Evolutionary conservation across 1,140 invertebrate species (phyloP).

Genomic region (Nymphalis io): DNA sequence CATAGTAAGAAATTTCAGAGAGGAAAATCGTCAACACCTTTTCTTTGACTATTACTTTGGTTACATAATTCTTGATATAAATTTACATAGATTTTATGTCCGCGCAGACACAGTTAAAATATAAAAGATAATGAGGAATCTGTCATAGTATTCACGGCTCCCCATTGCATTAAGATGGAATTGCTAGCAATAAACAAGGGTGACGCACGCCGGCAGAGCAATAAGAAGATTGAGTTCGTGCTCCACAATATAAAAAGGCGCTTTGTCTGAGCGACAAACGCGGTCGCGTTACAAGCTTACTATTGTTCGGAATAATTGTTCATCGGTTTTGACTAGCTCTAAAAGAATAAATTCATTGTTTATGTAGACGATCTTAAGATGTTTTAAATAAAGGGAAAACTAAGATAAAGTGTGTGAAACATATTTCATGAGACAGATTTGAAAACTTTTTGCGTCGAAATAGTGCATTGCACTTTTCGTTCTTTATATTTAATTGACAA

Average conservation of each 20-base stretch:
- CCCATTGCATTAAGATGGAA: slow-evolving; percentile 15
- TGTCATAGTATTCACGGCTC: background rate
- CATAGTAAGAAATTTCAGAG: too few relatives aligned
- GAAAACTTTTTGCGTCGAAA: too few relatives aligned
- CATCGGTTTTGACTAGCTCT: background rate
- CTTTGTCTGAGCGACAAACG: slow-evolving; percentile 25
- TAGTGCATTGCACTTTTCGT: too few relatives aligned
- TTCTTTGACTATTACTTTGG: too few relatives aligned
- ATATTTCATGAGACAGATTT: too few relatives aligned
- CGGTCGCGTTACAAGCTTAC: slow-evolving; percentile 9
- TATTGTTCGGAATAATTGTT: slow-evolving; percentile 1
- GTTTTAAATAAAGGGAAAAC: background rate
- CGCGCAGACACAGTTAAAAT: background rate
- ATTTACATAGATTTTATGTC: background rate
- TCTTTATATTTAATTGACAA: too few relatives aligned
- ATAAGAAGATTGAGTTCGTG: slow-evolving; percentile 56
- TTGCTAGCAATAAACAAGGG: slow-evolving; percentile 21
- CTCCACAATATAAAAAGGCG: slow-evolving; percentile 38
- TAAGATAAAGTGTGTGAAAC: too few relatives aligned
- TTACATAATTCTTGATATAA: too few relatives aligned
- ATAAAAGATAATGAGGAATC: background rate
- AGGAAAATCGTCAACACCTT: too few relatives aligned
- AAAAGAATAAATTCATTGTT: background rate
- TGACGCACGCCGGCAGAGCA: slow-evolving; percentile 33
- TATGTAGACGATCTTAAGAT: background rate